phyloP scores from a whole-genome alignment of 2,113 vertebrate species.

The Myotis davidii region DNA sequence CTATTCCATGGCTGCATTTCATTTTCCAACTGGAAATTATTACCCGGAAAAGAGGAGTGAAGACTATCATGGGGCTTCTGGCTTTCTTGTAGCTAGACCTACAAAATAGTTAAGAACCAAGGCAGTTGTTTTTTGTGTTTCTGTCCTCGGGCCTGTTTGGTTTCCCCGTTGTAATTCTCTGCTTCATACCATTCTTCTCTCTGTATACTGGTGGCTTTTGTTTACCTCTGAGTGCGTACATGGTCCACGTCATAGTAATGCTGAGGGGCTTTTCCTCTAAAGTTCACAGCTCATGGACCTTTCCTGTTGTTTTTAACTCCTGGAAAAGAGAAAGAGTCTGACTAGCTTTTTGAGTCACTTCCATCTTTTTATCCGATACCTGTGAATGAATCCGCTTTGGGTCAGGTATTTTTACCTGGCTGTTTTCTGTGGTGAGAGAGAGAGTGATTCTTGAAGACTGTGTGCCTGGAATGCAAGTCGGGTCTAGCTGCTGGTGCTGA shows the following conservation, averaged over 20 bases:
- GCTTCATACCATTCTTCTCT: background rate
- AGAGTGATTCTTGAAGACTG: background rate
- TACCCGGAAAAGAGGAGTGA: background rate
- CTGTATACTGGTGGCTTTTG: background rate
- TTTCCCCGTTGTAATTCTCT: background rate
- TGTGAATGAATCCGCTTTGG: background rate
- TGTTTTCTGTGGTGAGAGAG: background rate
- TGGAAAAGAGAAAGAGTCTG: conserved; percentile 28
- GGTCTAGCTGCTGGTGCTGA: background rate
- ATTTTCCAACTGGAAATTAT: conserved; percentile 19
- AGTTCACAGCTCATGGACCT: background rate
- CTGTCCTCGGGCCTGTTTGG: background rate
- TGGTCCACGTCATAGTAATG: background rate
- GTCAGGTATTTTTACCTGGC: background rate
- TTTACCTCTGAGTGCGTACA: background rate
- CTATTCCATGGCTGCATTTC: background rate
- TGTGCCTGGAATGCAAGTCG: background rate
- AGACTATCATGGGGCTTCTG: background rate
- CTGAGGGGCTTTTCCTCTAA: background rate
- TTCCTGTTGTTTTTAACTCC: background rate
- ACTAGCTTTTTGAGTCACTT: background rate
- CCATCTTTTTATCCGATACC: too few relatives aligned
- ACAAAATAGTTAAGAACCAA: background rate
- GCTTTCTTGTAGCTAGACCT: conserved; percentile 17
- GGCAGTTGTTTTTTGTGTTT: background rate